Evolutionary conservation across 2,888 invertebrate species (phyloP), one percentile per base, ranked within the genome.

Genomic region (Melanostoma mellinum): DNA sequence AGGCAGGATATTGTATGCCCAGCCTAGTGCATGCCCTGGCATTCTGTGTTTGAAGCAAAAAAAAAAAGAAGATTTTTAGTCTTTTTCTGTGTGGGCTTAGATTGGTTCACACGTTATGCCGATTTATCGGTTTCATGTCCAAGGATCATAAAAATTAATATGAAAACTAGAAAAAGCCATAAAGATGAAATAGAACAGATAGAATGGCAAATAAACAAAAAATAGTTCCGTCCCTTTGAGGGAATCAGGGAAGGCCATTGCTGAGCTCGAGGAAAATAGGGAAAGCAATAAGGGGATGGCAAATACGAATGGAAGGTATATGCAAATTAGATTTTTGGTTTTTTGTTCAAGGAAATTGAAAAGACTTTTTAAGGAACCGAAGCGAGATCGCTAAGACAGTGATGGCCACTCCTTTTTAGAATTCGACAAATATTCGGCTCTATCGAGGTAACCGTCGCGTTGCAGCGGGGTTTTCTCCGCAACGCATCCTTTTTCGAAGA

Each of bases 1-100:
- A 20, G 20, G 20, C 88, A 88, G 88, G 88, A 87, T 88, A 88
- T 88, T 88, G 88, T 87, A 88, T 88, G 88, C 88, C 88, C 87
- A 88, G 86, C 88, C 82, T 82, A 42, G 80, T 74, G 85, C 85
- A 82, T 63, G 40, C 6, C 33, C 20, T 50, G 9, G 20, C 9
- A 9, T 58, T 40, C 10, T 20, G 38, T 40, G 32, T 55, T 55
- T 3, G 10, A 38, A n/a, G 38, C 10, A 30, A 9, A n/a, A 35
- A 38, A 63, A 32, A 58, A 48, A 72, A 50, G 46, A 61, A 42
- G 61, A 48, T 38, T 32, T 63, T 56, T 42, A 40, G 48, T 35
- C 2, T 40, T 1, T 32, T 35, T 40, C 35, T 33, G 4, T 35
- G 32, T 6, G 20, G 42, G 4, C 52, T 10, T 36, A 33, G 42